Conservation (phyloP, 2,113 vertebrate species). For the Trogon surrucura region DNA sequence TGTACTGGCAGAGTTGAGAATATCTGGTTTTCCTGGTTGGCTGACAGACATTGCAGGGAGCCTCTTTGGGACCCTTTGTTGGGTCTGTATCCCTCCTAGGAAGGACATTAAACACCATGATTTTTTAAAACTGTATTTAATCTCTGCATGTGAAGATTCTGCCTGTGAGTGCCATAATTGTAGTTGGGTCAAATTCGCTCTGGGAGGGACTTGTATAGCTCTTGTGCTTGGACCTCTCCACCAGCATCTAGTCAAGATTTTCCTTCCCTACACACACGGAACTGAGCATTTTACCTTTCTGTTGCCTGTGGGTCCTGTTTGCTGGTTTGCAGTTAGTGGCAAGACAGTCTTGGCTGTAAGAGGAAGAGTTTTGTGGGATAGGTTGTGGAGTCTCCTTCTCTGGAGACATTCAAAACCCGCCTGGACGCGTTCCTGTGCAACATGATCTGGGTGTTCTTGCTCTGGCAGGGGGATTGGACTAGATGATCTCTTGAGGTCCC, state of each 20-base stretch:
- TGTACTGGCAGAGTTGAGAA: not conserved
- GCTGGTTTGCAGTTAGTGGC: not conserved
- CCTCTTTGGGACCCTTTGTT: not conserved
- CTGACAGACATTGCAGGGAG: not conserved
- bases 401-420: no score
- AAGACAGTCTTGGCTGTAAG: not conserved
- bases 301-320: not conserved
- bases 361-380: not conserved
- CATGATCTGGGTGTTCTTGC: no score
- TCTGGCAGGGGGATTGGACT: no score
- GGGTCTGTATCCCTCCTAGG: not conserved
- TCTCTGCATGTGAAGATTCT: not conserved
- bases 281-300: not conserved
- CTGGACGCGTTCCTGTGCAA: no score
- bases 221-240: not conserved
- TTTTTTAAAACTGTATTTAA: not conserved
- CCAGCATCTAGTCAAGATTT: not conserved
- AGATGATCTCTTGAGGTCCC: no score
- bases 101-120: not conserved
- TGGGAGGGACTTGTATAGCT: not conserved
- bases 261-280: not conserved
- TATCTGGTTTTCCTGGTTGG: not conserved
- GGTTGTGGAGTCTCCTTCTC: no score
- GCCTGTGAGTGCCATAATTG: not conserved
- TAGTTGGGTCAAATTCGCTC: not conserved